Base-by-base conservation (phyloP, 2,113 vertebrate genomes). In the Hippocampus barbouri region DNA sequence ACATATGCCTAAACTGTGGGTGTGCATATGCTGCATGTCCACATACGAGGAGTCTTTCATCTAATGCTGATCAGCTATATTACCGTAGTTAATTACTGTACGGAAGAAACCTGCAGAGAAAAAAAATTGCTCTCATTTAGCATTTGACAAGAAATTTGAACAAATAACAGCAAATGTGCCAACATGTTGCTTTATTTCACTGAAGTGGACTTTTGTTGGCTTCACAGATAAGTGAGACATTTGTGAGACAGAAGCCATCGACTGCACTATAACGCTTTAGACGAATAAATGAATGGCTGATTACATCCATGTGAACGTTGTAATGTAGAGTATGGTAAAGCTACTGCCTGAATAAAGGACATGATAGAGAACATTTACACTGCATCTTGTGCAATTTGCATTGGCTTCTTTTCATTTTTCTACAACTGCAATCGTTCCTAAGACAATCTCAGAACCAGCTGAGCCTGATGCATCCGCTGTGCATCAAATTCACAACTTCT, bases 401-500 rank as follows among this genome's bases (percentile, higher is more conserved):
- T 70, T 68, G 41, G 10, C 49, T 75, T 56, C 57, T 38, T 57
- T 7, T 59, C 16, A 15, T 66, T 61, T 62, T 68, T 43, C 23
- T 25, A 40, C 47, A 15, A 61, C 21, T 66, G 43, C 18, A 54
- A 47, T 53, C 41, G 30, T 60, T 8, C 23, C 54, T 12, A 47
- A 65, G 71, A 60, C 62, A n/a, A 61, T 69, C 41, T 41, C 30
- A 66, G 74, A 69, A 65, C 47, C 66, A 65, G 63, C 76, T 78
- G 74, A 76, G 72, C 68, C 49, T 63, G 74, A 75, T 60, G 54
- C 70, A 56, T 60, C 71, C 18, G 61, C 66, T 3, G 43, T 64
- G 56, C 70, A 63, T 83, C 76, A 75, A 63, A 77, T 69, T 78
- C 72, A 67, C 78, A 69, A 79, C 79, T 78, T 53, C 73, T 76